Evolutionary conservation across 2,888 invertebrate species (phyloP).

Genomic region (Drosophila lutescens): DNA sequence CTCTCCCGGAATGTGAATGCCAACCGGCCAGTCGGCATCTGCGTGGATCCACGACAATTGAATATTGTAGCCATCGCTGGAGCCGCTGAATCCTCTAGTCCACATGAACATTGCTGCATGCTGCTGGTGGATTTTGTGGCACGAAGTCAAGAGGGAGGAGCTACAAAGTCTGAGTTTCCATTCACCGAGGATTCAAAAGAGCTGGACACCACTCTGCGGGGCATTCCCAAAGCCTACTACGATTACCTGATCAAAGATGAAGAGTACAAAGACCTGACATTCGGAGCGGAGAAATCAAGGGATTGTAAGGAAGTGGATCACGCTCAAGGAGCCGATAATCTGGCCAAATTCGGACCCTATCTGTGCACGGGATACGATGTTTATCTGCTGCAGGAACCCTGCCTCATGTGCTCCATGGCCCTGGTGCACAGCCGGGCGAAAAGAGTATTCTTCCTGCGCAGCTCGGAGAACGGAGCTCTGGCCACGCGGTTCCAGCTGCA

Average conservation of each 20-base stretch:
- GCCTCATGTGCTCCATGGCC: conserved; percentile 98
- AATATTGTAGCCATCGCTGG: conserved; percentile 88
- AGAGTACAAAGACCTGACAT: conserved; percentile 82
- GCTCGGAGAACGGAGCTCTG: conserved; percentile 88
- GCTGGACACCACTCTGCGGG: conserved; percentile 71
- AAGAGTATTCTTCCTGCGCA: conserved; percentile 90
- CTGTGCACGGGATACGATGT: conserved; percentile 94
- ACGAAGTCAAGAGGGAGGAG: conserved; percentile 91
- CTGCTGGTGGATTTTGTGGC: conserved; percentile 94
- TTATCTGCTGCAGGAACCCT: conserved; percentile 94
- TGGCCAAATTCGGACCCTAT: conserved; percentile 87
- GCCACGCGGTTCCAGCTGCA: conserved; percentile 91
- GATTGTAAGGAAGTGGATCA: conserved; percentile 13
- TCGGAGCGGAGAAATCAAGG: conserved; percentile 84
- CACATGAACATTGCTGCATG: conserved; percentile 90
- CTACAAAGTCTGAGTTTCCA: conserved; percentile 84
- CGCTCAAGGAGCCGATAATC: conserved; percentile 73
- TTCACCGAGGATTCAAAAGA: conserved; percentile 46
- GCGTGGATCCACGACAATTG: conserved; percentile 89
- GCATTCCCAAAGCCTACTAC: conserved; percentile 84
- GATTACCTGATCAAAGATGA: conserved; percentile 76
- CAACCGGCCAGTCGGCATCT: conserved; percentile 85
- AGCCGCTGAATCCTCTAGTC: conserved; percentile 45
- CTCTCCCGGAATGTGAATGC: conserved; percentile 72
- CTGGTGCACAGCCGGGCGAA: conserved; percentile 94